Evolutionary conservation across 2,888 invertebrate species (phyloP).

Genomic region (Brenthis ino): DNA sequence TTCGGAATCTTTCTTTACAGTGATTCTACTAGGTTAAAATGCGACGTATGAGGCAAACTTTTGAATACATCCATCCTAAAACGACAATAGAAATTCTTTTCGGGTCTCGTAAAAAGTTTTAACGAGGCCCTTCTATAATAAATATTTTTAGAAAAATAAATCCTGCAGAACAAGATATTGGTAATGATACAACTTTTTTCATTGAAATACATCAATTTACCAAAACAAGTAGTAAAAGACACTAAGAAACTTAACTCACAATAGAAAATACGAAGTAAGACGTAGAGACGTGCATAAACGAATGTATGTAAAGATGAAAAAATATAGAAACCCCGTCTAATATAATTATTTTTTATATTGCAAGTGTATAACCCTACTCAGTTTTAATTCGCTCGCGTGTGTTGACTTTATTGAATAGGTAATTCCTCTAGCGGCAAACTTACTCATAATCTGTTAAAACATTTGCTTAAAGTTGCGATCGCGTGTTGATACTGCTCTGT

Average conservation of each 20-base stretch:
- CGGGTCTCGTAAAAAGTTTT: conserved; percentile 34
- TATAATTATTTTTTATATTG: conserved; percentile 4
- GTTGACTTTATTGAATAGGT: conserved; percentile 52
- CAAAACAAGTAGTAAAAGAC: too few relatives aligned
- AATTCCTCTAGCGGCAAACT: conserved; percentile 35
- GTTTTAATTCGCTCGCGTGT: conserved; percentile 43
- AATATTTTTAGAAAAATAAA: conserved; percentile 18
- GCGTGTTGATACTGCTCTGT: conserved; percentile 31
- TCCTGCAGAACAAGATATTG: background rate
- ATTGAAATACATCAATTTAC: too few relatives aligned
- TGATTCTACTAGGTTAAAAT: conserved; percentile 31
- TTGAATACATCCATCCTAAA: conserved; percentile 29
- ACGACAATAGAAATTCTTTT: conserved; percentile 36
- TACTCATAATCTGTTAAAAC: conserved; percentile 37
- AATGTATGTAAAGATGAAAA: background rate
- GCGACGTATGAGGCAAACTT: conserved; percentile 35
- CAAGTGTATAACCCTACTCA: conserved; percentile 12
- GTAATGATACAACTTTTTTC: too few relatives aligned
- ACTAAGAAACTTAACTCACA: too few relatives aligned
- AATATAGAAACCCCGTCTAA: background rate
- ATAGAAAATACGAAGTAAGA: too few relatives aligned
- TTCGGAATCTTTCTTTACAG: conserved; percentile 26
- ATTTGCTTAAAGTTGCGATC: conserved; percentile 38
- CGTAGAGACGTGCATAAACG: background rate
- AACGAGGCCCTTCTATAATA: conserved; percentile 32